Base-by-base conservation (phyloP, 2,888 invertebrate species). In the Dasysyrphus albostriatus region DNA sequence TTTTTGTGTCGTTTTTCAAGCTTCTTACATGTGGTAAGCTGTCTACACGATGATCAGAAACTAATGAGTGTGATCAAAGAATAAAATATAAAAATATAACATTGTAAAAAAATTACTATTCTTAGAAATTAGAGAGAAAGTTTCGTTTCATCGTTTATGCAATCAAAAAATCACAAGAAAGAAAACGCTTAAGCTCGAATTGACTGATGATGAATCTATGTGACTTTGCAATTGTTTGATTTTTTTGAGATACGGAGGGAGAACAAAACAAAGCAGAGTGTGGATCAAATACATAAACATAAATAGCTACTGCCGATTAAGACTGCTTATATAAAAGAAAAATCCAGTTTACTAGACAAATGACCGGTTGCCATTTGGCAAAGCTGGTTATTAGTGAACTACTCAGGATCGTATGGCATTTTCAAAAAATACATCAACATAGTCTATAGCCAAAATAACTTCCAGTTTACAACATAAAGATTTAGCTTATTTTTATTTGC, bases 331-430 rank as follows among this genome's bases (percentile, higher is more conserved):
- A 6, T 51, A 24, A 12, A 51, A 24, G 29, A 44, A 29, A 42
- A 69, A 75, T 81, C 81, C 81, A 81, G 81, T 81, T 81, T 81
- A 67, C 39, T 81, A 76, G 58, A 65, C 72, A 76, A 70, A 82
- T 77, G 42, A 72, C 70, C 76, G 76, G 76, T 77, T 76, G 42
- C 42, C 72, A 49, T 63, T 77, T 70, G 49, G 32, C 7, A 56
- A n/a, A 61, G 67, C 75, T 69, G 54, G 59, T 74, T 73, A 34
- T 69, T 54, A 54, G 39, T 59, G 49, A 49, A 73, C 56, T 56
- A 61, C 44, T 63, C n/a, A 70, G 61, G 61, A 54, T 70, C 44
- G 47, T 51, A 37, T 61, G 74, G 32, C 59, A 67, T 75, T 65
- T 75, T 49, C 39, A 16, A 59, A 54, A 59, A 32, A 32, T n/a